Conservation (phyloP, 2,113 vertebrate genomes). For the Podarcis muralis region DNA sequence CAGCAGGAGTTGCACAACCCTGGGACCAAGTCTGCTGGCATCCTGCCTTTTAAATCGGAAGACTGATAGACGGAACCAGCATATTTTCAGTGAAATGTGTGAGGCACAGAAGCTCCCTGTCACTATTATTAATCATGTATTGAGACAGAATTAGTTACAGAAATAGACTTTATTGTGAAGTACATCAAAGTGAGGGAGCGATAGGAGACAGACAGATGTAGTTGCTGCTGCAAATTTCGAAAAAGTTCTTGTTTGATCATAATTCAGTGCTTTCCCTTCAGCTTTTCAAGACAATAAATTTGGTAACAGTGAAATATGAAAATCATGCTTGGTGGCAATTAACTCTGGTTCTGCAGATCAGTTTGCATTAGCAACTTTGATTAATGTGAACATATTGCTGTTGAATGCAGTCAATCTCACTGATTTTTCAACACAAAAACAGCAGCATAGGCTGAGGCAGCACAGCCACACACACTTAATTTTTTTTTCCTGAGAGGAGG, state of each 20-base stretch:
- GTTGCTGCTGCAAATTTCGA: conserved; percentile 31
- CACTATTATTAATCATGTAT: conserved; percentile 44
- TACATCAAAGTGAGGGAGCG: background rate
- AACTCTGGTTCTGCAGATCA: background rate
- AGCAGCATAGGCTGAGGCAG: background rate
- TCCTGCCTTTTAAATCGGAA: conserved; percentile 39
- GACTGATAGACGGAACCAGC: conserved; percentile 43
- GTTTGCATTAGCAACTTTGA: background rate
- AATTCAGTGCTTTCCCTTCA: conserved; percentile 36
- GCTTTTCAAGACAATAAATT: conserved; percentile 49
- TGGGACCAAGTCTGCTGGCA: conserved; percentile 21
- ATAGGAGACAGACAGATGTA: too few relatives aligned
- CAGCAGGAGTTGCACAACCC: conserved; percentile 31
- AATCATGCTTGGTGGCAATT: conserved; percentile 36
- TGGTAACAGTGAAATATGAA: conserved; percentile 50
- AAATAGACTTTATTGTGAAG: background rate
- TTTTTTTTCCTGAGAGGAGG: background rate
- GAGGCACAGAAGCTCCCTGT: conserved; percentile 23
- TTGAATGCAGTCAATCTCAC: background rate
- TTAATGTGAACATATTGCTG: background rate
- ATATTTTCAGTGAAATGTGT: conserved; percentile 50
- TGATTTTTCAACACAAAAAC: background rate
- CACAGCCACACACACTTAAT: too few relatives aligned
- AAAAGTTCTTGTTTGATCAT: conserved; percentile 32
- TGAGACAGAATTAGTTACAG: conserved; percentile 13